These are phyloP conservation scores for Nothocercus nigrocapillus DNA, from an alignment of 2,113 vertebrate species.

Conservation along the genomic window DNA sequence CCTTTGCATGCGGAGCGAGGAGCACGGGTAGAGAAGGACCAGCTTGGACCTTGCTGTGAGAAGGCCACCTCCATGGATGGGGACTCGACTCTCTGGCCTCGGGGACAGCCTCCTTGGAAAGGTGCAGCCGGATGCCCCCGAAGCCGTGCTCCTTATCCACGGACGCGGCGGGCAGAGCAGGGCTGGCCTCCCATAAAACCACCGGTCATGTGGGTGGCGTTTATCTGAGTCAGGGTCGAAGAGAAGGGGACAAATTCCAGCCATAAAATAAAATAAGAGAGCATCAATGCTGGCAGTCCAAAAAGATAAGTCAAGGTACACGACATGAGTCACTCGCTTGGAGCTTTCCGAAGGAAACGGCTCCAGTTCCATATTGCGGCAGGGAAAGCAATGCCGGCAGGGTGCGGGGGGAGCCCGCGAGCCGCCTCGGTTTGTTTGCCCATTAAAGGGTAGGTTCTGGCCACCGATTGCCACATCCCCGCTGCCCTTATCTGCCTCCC, in stretches of 20 bases:
- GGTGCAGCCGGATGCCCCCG: accelerated
- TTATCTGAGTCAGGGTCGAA: neutral
- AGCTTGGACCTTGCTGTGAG: neutral
- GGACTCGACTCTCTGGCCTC: neutral
- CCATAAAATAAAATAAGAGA: neutral
- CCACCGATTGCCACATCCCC: constrained; percentile 39
- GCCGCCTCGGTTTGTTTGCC: neutral
- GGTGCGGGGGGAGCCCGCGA: constrained; percentile 6
- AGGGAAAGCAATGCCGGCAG: neutral
- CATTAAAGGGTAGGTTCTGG: neutral
- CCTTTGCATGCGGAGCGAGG: neutral
- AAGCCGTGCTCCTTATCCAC: accelerated
- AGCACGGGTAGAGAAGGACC: neutral
- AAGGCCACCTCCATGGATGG: neutral
- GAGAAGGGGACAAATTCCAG: constrained; percentile 30
- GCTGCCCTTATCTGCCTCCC: neutral
- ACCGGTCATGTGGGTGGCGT: neutral
- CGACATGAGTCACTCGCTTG: neutral
- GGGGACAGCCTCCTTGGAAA: neutral
- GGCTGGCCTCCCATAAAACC: neutral
- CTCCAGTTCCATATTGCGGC: accelerated
- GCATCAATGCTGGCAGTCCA: neutral
- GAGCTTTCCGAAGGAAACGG: neutral
- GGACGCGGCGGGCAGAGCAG: neutral
- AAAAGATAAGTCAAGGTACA: neutral